phyloP scores from a whole-genome alignment of 2,797 vertebrate genomes.

The Gadopsis marmoratus region DNA sequence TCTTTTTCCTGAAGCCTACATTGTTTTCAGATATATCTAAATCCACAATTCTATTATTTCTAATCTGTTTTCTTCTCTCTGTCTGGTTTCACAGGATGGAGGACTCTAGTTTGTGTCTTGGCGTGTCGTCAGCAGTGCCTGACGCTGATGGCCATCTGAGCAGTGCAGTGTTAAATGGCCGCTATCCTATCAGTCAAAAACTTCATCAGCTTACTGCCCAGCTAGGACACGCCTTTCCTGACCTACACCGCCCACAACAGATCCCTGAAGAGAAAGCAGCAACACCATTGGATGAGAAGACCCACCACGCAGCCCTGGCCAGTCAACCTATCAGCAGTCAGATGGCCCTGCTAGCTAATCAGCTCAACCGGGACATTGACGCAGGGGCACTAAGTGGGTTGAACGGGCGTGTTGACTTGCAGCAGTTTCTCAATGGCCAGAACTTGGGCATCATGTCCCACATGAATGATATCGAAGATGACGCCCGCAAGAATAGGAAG shows the following conservation, averaged over 20 bases:
- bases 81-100: slow-evolving; percentile 89
- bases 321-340: slow-evolving; percentile 96
- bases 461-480: slow-evolving; percentile 99
- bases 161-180: slow-evolving; percentile 96
- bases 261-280: slow-evolving; percentile 93
- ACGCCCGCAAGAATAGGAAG: slow-evolving; percentile 97
- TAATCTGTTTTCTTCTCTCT: slow-evolving; percentile 30
- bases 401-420: slow-evolving; percentile 96
- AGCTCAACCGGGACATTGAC: slow-evolving; percentile 96
- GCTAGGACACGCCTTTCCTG: slow-evolving; percentile 97
- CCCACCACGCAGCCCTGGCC: slow-evolving; percentile 91
- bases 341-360: slow-evolving; percentile 97
- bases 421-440: slow-evolving; percentile 98
- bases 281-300: slow-evolving; percentile 92
- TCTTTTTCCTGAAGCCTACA: background rate
- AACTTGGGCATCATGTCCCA: slow-evolving; percentile 99
- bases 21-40: background rate
- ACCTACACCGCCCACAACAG: slow-evolving; percentile 94
- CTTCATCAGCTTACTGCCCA: slow-evolving; percentile 97
- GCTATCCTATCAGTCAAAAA: slow-evolving; percentile 99
- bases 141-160: slow-evolving; percentile 95
- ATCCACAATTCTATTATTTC: background rate
- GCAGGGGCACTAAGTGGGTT: slow-evolving; percentile 87
- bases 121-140: slow-evolving; percentile 93
- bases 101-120: slow-evolving; percentile 99